Base-by-base conservation (phyloP, 2,797 vertebrate genomes). In the Percopsis omiscomaycus region DNA sequence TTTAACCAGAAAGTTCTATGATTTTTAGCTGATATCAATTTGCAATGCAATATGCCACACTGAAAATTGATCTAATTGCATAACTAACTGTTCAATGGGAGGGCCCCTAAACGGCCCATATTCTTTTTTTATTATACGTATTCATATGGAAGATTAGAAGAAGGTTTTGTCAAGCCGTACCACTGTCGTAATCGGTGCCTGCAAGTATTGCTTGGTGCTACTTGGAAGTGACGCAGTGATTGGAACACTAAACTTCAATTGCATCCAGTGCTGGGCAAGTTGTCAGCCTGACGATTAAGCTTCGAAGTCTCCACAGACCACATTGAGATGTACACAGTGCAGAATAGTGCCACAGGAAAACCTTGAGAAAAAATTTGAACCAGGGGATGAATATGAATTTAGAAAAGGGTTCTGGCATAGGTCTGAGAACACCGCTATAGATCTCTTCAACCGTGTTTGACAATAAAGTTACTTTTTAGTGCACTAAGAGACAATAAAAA, bases 281-380 rank as follows among this genome's bases (percentile, higher is more conserved):
- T 78, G 76, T 68, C 72, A 63, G 59, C 84, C 60, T 84, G 83
- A 85, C 85, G 78, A 72, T 74, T 71, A 32, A 15, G 52, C 46
- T 49, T 56, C 62, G 69, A 71, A 50, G 59, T 73, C 78, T 67
- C 64, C 47, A n/a, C 12, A 4, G 68, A 60, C 32, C 32, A 2
- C 55, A 44, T 49, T 60, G 52, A 61, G 68, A 80, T 58, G 64
- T 72, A 77, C 80, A 83, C 54, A 70, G 28, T 61, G 62, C 46
- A 51, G 48, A 60, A 10, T 60, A 5, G 30, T 42, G 62, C 56
- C 48, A 61, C 48, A 55, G 32, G 61, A 66, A 66, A 61, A 66
- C 59, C 69, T 71, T 50, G 56, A 73, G 64, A 37, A 62, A 16
- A 60, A 6, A 72, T 73, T 73, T 13, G 48, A 49, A 70, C 64